These are phyloP conservation scores for Luscinia luscinia DNA, from an alignment of 2,797 vertebrate species.

Conservation along the genomic window DNA sequence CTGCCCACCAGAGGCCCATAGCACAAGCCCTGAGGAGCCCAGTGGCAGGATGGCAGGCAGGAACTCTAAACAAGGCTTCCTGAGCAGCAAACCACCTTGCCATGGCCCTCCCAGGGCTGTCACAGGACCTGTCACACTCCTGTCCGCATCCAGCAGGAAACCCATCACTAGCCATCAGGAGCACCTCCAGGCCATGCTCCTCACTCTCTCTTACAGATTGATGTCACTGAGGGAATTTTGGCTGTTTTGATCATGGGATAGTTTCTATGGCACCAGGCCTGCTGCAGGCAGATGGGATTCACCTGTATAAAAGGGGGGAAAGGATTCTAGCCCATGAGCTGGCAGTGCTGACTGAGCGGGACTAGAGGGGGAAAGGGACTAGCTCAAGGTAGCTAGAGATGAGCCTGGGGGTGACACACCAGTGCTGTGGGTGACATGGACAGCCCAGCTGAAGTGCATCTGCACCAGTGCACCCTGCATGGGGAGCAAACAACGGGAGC, in stretches of 20 bases:
- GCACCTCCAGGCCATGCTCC: neutral
- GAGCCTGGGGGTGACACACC: neutral
- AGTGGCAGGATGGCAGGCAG: neutral
- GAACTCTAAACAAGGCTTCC: neutral
- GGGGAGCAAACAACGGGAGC: neutral
- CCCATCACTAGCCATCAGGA: neutral
- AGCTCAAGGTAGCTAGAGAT: neutral
- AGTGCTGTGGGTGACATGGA: too few relatives aligned
- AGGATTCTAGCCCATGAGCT: neutral
- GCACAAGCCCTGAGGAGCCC: neutral
- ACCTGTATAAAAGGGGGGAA: neutral
- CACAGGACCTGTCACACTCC: neutral
- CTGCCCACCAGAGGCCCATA: rapidly evolving
- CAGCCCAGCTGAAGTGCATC: neutral
- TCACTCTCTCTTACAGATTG: neutral
- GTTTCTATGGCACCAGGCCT: neutral
- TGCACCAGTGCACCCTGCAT: neutral
- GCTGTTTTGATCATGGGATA: neutral
- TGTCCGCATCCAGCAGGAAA: neutral
- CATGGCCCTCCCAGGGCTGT: too few relatives aligned
- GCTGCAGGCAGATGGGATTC: neutral
- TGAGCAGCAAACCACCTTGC: rapidly evolving
- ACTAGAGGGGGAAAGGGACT: neutral
- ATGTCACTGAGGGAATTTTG: neutral
- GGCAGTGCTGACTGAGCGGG: neutral